Conservation (phyloP, 2,888 invertebrate genomes). For the Entomobrya proxima region DNA sequence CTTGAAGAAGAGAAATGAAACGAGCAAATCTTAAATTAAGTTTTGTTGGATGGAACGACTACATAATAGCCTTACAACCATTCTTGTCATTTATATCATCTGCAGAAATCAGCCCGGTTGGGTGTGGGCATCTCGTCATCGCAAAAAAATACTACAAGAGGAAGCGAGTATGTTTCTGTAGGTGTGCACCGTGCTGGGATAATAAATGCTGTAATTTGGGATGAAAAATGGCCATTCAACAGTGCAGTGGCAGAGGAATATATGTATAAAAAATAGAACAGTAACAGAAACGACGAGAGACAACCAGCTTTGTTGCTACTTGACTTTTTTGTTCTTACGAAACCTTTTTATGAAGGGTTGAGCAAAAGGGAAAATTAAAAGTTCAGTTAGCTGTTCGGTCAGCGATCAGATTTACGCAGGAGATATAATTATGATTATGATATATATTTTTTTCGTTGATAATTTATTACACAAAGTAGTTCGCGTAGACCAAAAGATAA, state of each 20-base stretch:
- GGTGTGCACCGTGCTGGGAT: neutral
- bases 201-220: constrained; percentile 40
- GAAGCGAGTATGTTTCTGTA: neutral
- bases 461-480: constrained; percentile 5
- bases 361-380: constrained; percentile 30
- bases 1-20: neutral
- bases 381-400: constrained; percentile 40
- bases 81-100: constrained; percentile 23
- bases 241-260: neutral
- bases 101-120: neutral
- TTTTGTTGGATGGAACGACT: no score
- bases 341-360: no score
- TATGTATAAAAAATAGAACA: constrained; percentile 8
- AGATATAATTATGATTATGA: no score
- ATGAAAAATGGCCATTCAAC: constrained; percentile 34
- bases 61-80: neutral
- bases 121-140: constrained; percentile 35
- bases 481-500: neutral
- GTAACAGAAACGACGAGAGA: neutral
- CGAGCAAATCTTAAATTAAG: no score
- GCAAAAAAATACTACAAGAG: neutral
- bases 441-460: neutral
- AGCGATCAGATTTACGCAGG: constrained; percentile 20
- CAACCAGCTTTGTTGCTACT: neutral
- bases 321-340: neutral